A percentile compares a stretch with the other conserved stretches of the same genome.
Evolutionary conservation across 2,797 vertebrate species (phyloP).

Genomic region (Prionace glauca): DNA sequence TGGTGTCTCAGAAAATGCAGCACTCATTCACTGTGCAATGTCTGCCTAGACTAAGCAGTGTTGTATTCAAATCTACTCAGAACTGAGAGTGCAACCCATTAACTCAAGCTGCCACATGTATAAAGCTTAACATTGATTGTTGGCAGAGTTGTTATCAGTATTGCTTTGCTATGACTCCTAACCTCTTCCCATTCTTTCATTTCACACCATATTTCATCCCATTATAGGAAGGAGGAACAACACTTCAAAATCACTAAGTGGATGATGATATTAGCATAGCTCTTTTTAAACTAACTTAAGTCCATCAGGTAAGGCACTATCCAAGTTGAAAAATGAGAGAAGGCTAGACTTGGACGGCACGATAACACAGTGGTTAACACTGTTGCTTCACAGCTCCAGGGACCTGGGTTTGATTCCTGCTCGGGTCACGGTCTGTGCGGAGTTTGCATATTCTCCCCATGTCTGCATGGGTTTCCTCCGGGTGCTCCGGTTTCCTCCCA

Average conservation of each 20-base stretch:
- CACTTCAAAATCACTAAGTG: neutral
- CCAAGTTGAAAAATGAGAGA: neutral
- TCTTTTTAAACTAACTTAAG: neutral
- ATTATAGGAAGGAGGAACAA: neutral
- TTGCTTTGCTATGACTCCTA: neutral
- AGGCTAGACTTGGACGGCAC: neutral
- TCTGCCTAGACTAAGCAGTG: slow-evolving; percentile 11
- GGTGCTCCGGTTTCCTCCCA: too few relatives aligned
- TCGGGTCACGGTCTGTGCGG: too few relatives aligned
- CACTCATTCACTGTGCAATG: neutral
- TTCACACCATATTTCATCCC: neutral
- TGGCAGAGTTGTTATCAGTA: neutral
- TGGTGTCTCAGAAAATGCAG: slow-evolving; percentile 13
- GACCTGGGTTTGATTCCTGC: too few relatives aligned
- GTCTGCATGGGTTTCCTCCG: too few relatives aligned
- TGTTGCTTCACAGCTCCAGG: too few relatives aligned
- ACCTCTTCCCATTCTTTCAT: neutral
- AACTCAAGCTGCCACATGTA: neutral
- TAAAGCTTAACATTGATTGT: neutral
- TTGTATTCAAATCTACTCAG: neutral
- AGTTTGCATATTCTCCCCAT: too few relatives aligned
- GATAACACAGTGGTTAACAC: too few relatives aligned
- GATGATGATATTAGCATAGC: neutral
- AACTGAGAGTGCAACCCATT: neutral
- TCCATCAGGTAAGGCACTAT: neutral